Conservation (phyloP, 2,113 vertebrate genomes). For the Argyrosomus japonicus region DNA sequence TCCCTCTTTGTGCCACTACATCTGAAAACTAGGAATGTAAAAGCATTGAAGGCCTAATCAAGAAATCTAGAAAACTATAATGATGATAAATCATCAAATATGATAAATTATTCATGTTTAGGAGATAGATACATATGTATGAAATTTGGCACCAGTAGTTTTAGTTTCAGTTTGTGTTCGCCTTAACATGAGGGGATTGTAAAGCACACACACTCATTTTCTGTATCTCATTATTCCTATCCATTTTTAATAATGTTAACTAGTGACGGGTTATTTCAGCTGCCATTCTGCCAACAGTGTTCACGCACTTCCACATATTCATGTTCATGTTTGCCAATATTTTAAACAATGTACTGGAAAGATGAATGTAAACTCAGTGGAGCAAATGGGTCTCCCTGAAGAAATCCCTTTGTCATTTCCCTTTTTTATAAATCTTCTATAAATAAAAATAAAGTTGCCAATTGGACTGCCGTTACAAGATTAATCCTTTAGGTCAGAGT, state of each 20-base stretch:
- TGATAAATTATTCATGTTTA: too few relatives aligned
- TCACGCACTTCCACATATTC: background rate
- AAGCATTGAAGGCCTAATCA: background rate
- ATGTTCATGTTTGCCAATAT: background rate
- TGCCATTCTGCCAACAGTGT: slow-evolving; percentile 1
- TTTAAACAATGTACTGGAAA: background rate
- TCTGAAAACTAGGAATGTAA: background rate
- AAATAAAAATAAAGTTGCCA: too few relatives aligned
- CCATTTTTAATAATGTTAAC: slow-evolving; percentile 13
- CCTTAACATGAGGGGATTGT: background rate
- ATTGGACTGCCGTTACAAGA: too few relatives aligned
- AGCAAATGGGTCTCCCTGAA: too few relatives aligned
- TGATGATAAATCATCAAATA: background rate
- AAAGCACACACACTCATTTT: background rate
- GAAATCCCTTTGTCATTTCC: too few relatives aligned
- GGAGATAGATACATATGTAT: too few relatives aligned
- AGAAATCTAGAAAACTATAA: background rate
- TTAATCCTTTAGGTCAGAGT: too few relatives aligned
- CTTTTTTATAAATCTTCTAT: too few relatives aligned
- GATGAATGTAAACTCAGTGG: too few relatives aligned
- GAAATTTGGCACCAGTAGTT: background rate
- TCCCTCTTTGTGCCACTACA: background rate
- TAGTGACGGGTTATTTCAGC: background rate
- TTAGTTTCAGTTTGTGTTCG: background rate
- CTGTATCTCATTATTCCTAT: slow-evolving; percentile 11